Percentiles rank a stretch among this genome's conserved stretches.
Evolutionary conservation across 1,140 invertebrate genomes (phyloP).

Genomic region (Euglossa dilemma): DNA sequence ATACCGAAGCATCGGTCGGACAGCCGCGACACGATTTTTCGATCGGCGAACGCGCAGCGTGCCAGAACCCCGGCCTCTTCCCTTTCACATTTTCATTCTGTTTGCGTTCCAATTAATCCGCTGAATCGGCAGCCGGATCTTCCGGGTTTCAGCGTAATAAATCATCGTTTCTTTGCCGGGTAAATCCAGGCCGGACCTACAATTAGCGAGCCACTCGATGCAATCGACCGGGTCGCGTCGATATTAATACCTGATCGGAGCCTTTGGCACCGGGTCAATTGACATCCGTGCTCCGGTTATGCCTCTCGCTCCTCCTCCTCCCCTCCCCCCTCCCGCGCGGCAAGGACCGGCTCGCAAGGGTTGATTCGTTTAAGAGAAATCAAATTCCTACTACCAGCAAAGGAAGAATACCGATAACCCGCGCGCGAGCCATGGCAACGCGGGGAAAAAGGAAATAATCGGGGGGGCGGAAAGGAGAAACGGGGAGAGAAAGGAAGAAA

Average conservation of each 20-base stretch:
- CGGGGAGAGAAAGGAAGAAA: no score
- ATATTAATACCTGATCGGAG: slow-evolving; percentile 33
- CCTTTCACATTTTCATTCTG: not conserved
- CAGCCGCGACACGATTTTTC: not conserved
- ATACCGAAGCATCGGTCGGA: no score
- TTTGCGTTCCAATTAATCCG: not conserved
- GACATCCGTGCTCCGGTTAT: slow-evolving; percentile 4
- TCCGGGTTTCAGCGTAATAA: not conserved
- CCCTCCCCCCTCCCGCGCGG: no score
- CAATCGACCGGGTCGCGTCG: slow-evolving; percentile 9
- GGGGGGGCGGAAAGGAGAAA: no score
- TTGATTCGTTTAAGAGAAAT: slow-evolving; percentile 3
- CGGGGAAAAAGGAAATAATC: no score
- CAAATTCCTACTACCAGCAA: no score
- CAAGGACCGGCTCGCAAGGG: not conserved
- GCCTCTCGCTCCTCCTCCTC: no score
- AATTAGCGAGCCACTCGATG: slow-evolving; percentile 25
- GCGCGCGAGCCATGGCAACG: not conserved
- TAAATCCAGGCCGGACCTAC: not conserved
- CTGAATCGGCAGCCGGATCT: not conserved
- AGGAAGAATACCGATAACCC: not conserved
- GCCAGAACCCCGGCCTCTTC: no score
- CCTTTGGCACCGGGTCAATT: slow-evolving; percentile 1
- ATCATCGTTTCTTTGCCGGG: slow-evolving; percentile 23
- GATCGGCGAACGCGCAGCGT: not conserved